These are phyloP conservation scores for Urocyon cinereoargenteus DNA, from an alignment of 2,797 vertebrate genomes.

Conservation along the genomic window DNA sequence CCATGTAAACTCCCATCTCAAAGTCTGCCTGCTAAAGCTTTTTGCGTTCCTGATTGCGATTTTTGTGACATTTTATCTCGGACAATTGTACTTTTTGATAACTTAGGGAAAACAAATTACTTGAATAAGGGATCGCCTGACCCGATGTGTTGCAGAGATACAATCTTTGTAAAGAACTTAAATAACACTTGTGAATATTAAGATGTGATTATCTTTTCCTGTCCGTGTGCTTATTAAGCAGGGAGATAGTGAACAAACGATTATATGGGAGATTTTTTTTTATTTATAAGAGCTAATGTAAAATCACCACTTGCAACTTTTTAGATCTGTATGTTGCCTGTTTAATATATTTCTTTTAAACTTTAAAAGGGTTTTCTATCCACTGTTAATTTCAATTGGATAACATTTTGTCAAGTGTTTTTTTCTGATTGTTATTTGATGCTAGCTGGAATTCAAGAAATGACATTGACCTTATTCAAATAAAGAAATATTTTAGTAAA, in stretches of 20 bases:
- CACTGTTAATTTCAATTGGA: constrained; percentile 72
- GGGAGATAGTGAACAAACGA: constrained; percentile 39
- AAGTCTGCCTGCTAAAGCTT: neutral
- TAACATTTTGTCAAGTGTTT: constrained; percentile 78
- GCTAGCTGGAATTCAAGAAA: constrained; percentile 83
- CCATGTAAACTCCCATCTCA: neutral
- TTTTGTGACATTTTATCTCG: constrained; percentile 58
- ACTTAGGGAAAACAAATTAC: constrained; percentile 69
- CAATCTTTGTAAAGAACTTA: constrained; percentile 46
- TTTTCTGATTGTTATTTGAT: constrained; percentile 84
- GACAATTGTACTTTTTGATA: constrained; percentile 63
- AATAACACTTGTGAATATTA: constrained; percentile 5
- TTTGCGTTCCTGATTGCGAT: neutral
- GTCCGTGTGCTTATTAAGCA: neutral
- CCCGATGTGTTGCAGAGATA: neutral
- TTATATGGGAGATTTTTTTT: constrained; percentile 53
- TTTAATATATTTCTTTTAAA: constrained; percentile 80
- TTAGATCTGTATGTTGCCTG: constrained; percentile 67
- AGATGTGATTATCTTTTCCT: constrained; percentile 52
- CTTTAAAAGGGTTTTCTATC: constrained; percentile 76
- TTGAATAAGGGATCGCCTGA: constrained; percentile 72
- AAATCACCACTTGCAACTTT: constrained; percentile 71
- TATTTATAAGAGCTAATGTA: constrained; percentile 66
- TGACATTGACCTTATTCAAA: constrained; percentile 86
- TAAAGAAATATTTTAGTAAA: constrained; percentile 90